phyloP scores from a whole-genome alignment of 1,140 invertebrate species.

The Lerema accius region DNA sequence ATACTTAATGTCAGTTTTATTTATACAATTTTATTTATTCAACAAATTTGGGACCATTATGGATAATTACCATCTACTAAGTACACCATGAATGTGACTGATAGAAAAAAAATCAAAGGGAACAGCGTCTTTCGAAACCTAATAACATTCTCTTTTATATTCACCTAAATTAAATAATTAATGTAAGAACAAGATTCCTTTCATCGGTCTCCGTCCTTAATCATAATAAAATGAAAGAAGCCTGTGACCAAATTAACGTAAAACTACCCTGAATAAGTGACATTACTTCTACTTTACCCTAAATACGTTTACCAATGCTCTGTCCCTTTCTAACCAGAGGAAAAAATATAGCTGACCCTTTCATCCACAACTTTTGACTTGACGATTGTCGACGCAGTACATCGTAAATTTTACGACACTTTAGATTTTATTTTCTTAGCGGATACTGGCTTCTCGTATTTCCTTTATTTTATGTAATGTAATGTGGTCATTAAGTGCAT shows the following conservation, averaged over 20 bases:
- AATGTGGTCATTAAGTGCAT: neutral
- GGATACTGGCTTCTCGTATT: conserved; percentile 13
- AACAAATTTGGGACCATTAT: no score
- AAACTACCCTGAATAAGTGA: conserved; percentile 28
- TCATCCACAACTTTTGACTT: conserved; percentile 19
- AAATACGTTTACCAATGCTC: conserved; percentile 19
- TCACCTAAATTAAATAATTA: neutral
- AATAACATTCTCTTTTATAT: neutral
- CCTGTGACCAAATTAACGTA: conserved; percentile 19
- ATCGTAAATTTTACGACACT: conserved; percentile 33
- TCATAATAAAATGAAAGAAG: conserved; percentile 28
- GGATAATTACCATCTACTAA: no score
- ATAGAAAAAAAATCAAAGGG: neutral
- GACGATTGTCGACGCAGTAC: conserved; percentile 27
- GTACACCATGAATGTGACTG: no score
- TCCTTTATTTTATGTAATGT: conserved; percentile 17
- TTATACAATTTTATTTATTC: no score
- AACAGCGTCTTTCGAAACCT: neutral
- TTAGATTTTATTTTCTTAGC: conserved; percentile 30
- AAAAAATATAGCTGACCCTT: neutral
- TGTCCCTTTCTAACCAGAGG: neutral
- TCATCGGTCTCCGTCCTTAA: conserved; percentile 1
- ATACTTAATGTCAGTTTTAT: no score
- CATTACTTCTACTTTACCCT: conserved; percentile 26
- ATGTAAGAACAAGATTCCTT: conserved; percentile 7